Base-by-base conservation (phyloP, 1,140 invertebrate species). In the Conopomorpha cramerella region DNA sequence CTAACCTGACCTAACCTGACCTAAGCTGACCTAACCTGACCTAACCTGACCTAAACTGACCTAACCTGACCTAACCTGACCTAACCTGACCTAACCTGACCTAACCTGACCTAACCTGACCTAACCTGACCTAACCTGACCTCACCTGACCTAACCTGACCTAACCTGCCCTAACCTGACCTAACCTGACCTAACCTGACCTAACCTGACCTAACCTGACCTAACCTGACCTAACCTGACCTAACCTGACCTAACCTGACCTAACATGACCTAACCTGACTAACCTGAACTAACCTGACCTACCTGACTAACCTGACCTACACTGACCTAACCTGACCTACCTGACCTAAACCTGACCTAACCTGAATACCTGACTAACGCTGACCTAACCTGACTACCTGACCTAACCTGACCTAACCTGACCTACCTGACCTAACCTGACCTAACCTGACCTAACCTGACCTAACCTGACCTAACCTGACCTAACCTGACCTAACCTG, bases 91-190 rank as follows among this genome's bases (percentile, higher is more conserved):
- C 48, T 51, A 51, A 49, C 48, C 49, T 49, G 53, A 51, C 54
- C 54, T 51, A 59, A 50, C 54, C 48, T 56, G 57, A 55, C 47
- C 47, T 53, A 55, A 57, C 43, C 52, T 46, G 54, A 53, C 49
- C 51, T 54, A 58, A 55, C 39, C 48, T 54, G 54, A 57, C 49
- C 52, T 43, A 55, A 54, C 49, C 43, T 41, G 45, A 46, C 41
- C 45, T 43, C 49, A 53, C 49, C 45, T 52, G 54, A 49, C 49
- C 41, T 49, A 53, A 45, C 41, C 34, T 42, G 43, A 51, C 42
- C n/a, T n/a, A n/a, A n/a, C n/a, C n/a, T n/a, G n/a, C n/a, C n/a
- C n/a, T n/a, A n/a, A n/a, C n/a, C n/a, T 15, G n/a, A 31, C 30
- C 16, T 16, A 15, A 31, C 30, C 26, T 28, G 13, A 28, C 26